Evolutionary conservation across 2,797 vertebrate genomes (phyloP), one percentile per base, ranked within the genome.

Genomic region (Squalus acanthias): DNA sequence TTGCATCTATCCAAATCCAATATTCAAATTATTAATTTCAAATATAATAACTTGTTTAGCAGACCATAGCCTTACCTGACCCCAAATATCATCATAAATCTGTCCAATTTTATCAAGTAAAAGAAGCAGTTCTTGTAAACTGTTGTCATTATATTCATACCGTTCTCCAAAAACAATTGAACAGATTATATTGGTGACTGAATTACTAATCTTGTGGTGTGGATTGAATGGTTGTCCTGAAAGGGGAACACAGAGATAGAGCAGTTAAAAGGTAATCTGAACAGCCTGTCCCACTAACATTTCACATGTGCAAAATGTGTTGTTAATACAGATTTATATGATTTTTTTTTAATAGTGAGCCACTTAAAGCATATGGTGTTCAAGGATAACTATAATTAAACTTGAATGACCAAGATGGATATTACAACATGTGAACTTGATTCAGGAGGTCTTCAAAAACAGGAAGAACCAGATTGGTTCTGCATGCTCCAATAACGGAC

Each of bases 141-240:
- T 95, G 53, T 96, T 96, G 96, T 98, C 97, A 1, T 70, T 95
- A 96, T 98, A 98, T 92, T 98, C 98, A 96, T 98, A 98, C 12
- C 98, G 97, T 96, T 96, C 98, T 70, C 98, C 98, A 65, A 98
- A 98, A 96, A 98, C 97, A 57, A 98, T 97, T 97, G 97, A 97
- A 96, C 98, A 98, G 96, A 98, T 98, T 96, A 98, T 98, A 97
- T 98, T 98, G 96, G 98, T 97, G 96, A 98, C 98, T 0, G 98
- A 98, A 1, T 97, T 98, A 97, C 98, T 98, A 87, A 98, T 96
- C 26, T 98, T 96, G 2, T 96, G 96, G 60, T 97, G 97, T 0
- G 98, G 98, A 97, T 98, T 97, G 69, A 98, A 98, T 0, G 97
- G 96, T 69, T 97, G 96, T 87, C 98, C 98, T 98, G 96, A 87